A percentile compares a stretch with the other conserved stretches of the same genome.
Conservation (phyloP, 1,140 invertebrate genomes). For the Yoshiicerus persimilis region DNA sequence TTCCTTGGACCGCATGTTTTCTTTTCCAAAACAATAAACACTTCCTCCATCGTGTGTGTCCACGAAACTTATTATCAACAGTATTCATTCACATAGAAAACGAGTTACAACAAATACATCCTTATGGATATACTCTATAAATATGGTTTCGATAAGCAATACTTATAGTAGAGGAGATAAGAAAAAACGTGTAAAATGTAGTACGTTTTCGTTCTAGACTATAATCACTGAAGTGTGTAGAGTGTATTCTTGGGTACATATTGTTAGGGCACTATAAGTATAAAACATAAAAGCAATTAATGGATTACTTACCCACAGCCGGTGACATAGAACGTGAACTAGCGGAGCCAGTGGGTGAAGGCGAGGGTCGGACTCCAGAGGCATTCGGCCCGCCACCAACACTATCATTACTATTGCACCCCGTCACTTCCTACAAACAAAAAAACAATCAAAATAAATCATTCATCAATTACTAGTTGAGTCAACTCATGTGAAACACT, state of each 20-base stretch:
- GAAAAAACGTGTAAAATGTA: too few species aligned
- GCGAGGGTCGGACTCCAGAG: slow-evolving; percentile 69
- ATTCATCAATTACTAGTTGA: background rate
- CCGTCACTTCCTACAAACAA: slow-evolving; percentile 73
- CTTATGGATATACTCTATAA: too few species aligned
- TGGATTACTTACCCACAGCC: slow-evolving; percentile 76
- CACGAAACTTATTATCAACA: background rate
- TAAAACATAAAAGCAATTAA: background rate
- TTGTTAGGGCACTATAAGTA: background rate
- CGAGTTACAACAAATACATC: too few species aligned
- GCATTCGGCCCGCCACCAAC: slow-evolving; percentile 23
- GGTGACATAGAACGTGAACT: slow-evolving; percentile 94
- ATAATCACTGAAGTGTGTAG: too few species aligned
- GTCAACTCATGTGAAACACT: background rate
- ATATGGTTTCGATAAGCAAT: too few species aligned
- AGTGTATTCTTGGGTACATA: too few species aligned
- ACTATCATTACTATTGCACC: slow-evolving; percentile 80
- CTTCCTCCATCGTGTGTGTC: background rate
- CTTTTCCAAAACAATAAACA: background rate
- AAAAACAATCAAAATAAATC: slow-evolving; percentile 31
- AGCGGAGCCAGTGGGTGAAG: slow-evolving; percentile 87
- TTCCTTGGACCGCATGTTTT: background rate
- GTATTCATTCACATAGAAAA: too few species aligned
- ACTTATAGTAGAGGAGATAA: too few species aligned
- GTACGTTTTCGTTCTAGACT: too few species aligned